Conservation (phyloP, 2,113 vertebrate genomes). For the Chauna torquata region DNA sequence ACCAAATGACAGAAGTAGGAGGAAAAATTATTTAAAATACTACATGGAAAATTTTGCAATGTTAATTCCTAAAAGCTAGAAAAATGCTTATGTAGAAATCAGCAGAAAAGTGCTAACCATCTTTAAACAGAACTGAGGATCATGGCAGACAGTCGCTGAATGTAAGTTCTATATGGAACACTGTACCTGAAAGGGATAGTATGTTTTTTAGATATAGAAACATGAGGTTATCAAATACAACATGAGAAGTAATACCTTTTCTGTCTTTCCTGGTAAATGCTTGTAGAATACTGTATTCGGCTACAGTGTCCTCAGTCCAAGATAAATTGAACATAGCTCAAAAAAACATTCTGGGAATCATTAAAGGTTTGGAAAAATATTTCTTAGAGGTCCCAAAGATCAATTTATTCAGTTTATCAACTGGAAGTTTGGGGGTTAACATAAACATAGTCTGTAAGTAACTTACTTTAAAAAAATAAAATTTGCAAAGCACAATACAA, state of each 20-base stretch:
- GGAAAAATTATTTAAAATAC: not conserved
- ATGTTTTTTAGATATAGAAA: not conserved
- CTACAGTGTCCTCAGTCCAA: not conserved
- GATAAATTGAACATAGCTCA: not conserved
- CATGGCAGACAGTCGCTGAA: not conserved
- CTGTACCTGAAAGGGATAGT: not conserved
- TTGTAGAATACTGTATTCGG: not conserved
- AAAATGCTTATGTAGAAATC: not conserved
- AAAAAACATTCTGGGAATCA: not conserved
- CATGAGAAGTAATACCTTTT: not conserved
- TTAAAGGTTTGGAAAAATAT: not conserved
- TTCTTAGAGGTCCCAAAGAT: not conserved
- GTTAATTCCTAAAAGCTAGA: not conserved
- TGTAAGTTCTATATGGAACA: not conserved
- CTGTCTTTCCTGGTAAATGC: not conserved
- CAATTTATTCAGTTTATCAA: not conserved
- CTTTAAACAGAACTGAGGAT: not conserved
- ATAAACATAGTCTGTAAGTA: not conserved
- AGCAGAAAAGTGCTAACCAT: not conserved
- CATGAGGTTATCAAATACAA: not conserved
- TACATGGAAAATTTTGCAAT: not conserved
- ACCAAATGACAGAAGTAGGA: not conserved
- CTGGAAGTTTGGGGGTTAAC: not conserved
- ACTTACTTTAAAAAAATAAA: not conserved
- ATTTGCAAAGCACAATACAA: not conserved